Percentiles rank a stretch among this genome's conserved stretches.
phyloP scores from a whole-genome alignment of 2,888 invertebrate species.

The Hololepta plana region DNA sequence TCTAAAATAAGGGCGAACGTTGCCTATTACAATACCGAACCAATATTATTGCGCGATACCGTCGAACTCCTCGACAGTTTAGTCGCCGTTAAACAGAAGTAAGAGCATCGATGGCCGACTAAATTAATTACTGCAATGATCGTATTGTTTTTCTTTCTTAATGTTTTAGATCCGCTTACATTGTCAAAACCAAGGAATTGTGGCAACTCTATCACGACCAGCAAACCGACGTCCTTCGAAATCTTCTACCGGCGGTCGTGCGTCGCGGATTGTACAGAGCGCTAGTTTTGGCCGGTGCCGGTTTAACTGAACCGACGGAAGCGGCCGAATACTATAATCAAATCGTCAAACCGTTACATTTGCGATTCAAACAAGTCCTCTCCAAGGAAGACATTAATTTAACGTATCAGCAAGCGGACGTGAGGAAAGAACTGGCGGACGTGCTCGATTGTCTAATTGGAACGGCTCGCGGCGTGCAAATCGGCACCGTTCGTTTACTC shows the following conservation, averaged over 20 bases:
- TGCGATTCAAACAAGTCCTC: conserved; percentile 27
- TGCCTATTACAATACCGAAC: conserved; percentile 40
- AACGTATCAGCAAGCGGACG: conserved; percentile 38
- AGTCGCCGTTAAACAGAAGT: conserved; percentile 24
- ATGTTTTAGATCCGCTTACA: conserved; percentile 28
- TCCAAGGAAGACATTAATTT: no score
- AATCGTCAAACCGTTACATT: conserved; percentile 26
- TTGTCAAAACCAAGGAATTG: conserved; percentile 37
- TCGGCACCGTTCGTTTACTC: conserved; percentile 28
- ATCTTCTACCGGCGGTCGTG: conserved; percentile 34
- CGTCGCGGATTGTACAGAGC: conserved; percentile 53
- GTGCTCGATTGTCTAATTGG: conserved; percentile 62
- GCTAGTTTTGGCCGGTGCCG: conserved; percentile 46
- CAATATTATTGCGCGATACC: conserved; percentile 40
- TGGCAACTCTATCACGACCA: no score
- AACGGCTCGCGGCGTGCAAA: conserved; percentile 42
- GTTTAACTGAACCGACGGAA: conserved; percentile 21
- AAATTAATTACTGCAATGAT: conserved; percentile 2
- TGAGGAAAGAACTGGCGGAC: conserved; percentile 50
- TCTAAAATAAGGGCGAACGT: conserved; percentile 46
- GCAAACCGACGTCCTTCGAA: no score
- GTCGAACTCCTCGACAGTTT: conserved; percentile 35
- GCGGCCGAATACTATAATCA: conserved; percentile 20
- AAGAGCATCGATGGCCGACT: conserved; percentile 11
- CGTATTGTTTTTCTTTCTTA: conserved; percentile 1